phyloP scores from a whole-genome alignment of 2,888 invertebrate genomes.

The Drosophila lutescens region DNA sequence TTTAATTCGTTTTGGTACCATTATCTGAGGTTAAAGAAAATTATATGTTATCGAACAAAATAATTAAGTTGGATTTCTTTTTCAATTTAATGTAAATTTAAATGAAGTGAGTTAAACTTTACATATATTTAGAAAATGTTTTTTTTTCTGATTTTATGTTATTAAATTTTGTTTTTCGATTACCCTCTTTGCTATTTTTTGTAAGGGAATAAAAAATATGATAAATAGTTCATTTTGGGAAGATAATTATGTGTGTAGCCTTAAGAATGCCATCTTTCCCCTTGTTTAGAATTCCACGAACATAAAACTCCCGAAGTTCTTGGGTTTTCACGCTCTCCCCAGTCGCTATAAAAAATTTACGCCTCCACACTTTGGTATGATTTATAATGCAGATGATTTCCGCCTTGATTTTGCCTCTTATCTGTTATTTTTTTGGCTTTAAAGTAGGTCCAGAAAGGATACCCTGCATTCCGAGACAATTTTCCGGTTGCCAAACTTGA shows the following conservation, averaged over 20 bases:
- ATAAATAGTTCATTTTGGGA: background rate
- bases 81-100: too few relatives aligned
- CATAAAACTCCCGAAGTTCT: slow-evolving; percentile 18
- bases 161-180: background rate
- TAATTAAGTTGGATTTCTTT: too few relatives aligned
- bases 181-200: too few relatives aligned
- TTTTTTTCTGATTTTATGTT: too few relatives aligned
- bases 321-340: slow-evolving; percentile 9
- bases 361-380: slow-evolving; percentile 15
- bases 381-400: slow-evolving; percentile 29
- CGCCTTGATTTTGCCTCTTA: background rate
- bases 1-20: background rate
- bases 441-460: slow-evolving; percentile 5
- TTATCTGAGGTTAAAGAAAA: background rate
- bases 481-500: slow-evolving; percentile 7
- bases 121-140: too few relatives aligned
- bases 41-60: background rate
- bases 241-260: background rate
- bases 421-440: background rate
- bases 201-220: background rate
- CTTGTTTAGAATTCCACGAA: background rate
- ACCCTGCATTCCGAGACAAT: slow-evolving; percentile 3
- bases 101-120: too few relatives aligned
- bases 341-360: slow-evolving; percentile 28
- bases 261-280: background rate